A percentile compares a stretch with the other conserved stretches of the same genome.
Evolutionary conservation across 2,888 invertebrate genomes (phyloP).

Genomic region (Rhamnusium bicolor): DNA sequence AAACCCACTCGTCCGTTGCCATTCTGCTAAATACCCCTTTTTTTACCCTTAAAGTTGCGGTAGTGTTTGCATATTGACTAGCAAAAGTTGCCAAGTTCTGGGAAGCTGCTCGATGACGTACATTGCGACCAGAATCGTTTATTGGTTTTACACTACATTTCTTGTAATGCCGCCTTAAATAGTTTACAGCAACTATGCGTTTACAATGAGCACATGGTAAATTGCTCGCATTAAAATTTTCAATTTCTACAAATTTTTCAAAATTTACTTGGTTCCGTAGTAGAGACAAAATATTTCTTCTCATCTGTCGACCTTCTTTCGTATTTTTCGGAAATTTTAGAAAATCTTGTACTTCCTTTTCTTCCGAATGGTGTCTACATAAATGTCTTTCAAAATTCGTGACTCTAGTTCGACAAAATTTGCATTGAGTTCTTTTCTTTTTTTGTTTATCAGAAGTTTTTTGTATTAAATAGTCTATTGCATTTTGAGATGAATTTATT

Average conservation of each 20-base stretch:
- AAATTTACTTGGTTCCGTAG: slow-evolving; percentile 16
- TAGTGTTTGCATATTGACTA: background rate
- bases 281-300: slow-evolving; percentile 40
- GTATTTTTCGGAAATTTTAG: slow-evolving; percentile 36
- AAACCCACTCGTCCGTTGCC: background rate
- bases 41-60: background rate
- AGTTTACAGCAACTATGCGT: slow-evolving; percentile 33
- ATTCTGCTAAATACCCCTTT: background rate
- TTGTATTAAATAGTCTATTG: background rate
- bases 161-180: slow-evolving; percentile 41
- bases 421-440: no score
- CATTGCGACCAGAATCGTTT: slow-evolving; percentile 18
- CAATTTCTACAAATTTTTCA: slow-evolving; percentile 31
- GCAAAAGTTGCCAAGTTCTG: background rate
- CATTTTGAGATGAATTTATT: no score
- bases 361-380: slow-evolving; percentile 30
- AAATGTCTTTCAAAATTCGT: no score
- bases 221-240: slow-evolving; percentile 21
- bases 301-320: slow-evolving; percentile 33
- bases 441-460: background rate
- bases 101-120: no score
- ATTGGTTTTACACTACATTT: slow-evolving; percentile 39
- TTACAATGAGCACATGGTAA: slow-evolving; percentile 46
- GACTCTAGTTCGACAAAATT: no score
- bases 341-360: slow-evolving; percentile 40